These are phyloP conservation scores for Esox niger DNA, from an alignment of 2,113 vertebrate genomes.

Conservation along the genomic window DNA sequence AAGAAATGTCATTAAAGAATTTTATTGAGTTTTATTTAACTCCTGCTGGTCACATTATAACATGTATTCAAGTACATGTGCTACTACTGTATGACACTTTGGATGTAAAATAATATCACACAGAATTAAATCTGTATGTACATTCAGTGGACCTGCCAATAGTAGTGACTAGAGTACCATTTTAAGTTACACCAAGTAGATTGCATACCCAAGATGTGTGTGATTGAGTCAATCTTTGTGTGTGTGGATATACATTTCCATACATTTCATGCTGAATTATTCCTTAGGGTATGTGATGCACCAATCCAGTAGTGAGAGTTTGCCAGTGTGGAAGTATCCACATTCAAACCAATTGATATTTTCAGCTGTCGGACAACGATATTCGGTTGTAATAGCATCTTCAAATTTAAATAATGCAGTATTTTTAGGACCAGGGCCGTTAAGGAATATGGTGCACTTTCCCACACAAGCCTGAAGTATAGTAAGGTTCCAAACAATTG, in stretches of 20 bases:
- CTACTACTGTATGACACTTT: too few species aligned
- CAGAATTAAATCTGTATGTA: not conserved
- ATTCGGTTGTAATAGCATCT: conserved; percentile 30
- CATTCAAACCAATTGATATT: conserved; percentile 34
- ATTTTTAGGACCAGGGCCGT: too few species aligned
- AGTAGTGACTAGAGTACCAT: not conserved
- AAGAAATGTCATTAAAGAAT: too few species aligned
- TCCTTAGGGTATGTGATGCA: not conserved
- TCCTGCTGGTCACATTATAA: too few species aligned
- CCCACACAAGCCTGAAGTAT: not conserved
- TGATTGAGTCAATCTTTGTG: too few species aligned
- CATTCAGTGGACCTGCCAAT: not conserved
- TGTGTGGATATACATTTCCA: not conserved
- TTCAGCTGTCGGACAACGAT: conserved; percentile 24
- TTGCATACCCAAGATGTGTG: not conserved
- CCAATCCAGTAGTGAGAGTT: not conserved
- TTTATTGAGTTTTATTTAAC: too few species aligned
- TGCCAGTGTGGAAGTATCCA: conserved; percentile 25
- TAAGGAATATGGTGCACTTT: too few species aligned
- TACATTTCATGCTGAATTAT: conserved; percentile 1
- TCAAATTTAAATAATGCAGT: conserved; percentile 7
- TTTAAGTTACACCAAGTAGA: not conserved
- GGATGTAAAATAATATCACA: not conserved
- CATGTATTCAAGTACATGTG: too few species aligned
- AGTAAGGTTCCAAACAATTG: not conserved